These are phyloP conservation scores for Barbus barbus DNA, from an alignment of 2,113 vertebrate species.

Conservation along the genomic window DNA sequence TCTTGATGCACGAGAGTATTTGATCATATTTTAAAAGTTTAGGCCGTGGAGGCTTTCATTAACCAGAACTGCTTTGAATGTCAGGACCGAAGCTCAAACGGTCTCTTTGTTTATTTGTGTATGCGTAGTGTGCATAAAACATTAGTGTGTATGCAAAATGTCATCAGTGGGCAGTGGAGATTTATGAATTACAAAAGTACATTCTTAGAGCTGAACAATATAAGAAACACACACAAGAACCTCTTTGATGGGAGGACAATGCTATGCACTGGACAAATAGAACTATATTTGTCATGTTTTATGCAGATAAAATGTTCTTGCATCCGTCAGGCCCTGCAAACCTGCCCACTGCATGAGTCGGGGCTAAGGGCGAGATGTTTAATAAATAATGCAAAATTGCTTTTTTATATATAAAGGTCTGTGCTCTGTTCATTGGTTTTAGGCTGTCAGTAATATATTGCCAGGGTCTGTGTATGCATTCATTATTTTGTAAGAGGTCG, in stretches of 20 bases:
- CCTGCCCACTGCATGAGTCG: neutral
- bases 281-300: neutral
- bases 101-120: neutral
- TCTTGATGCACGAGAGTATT: neutral
- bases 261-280: neutral
- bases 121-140: neutral
- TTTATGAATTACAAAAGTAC: slow-evolving; percentile 16
- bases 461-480: slow-evolving; percentile 19
- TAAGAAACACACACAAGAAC: neutral
- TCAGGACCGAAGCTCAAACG: neutral
- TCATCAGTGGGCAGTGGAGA: neutral
- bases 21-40: neutral
- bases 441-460: neutral
- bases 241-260: neutral
- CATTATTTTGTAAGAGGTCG: slow-evolving; percentile 37
- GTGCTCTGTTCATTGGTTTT: slow-evolving; percentile 35
- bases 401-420: slow-evolving; percentile 35
- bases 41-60: neutral
- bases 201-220: neutral
- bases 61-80: slow-evolving; percentile 22
- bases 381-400: slow-evolving; percentile 44
- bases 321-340: neutral
- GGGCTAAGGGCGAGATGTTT: slow-evolving; percentile 20
- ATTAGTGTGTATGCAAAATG: neutral
- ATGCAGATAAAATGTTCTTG: neutral